Conservation (phyloP, 2,888 invertebrate species). For the Crossocerus cetratus region DNA sequence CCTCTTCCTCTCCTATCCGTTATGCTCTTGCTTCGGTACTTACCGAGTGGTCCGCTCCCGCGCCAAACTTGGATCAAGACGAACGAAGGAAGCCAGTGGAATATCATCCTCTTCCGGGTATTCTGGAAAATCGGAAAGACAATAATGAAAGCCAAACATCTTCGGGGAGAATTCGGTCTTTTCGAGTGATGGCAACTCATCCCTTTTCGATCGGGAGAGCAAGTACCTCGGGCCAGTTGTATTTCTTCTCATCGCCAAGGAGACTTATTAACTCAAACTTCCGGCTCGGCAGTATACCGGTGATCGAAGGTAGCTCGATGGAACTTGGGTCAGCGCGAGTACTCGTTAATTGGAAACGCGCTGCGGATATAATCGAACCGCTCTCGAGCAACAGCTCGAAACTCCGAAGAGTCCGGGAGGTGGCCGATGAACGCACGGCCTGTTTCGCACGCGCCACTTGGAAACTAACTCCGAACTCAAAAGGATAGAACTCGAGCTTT, state of each 20-base stretch:
- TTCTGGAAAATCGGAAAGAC: slow-evolving; percentile 5
- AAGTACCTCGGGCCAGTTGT: slow-evolving; percentile 6
- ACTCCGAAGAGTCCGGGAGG: slow-evolving; percentile 44
- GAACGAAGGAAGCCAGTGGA: too few species aligned
- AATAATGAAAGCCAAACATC: slow-evolving; percentile 29
- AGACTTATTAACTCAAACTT: too few species aligned
- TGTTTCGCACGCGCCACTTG: not conserved
- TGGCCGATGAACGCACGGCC: not conserved
- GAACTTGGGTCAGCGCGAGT: slow-evolving; percentile 30
- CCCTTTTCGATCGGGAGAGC: not conserved
- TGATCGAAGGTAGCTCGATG: slow-evolving; percentile 30
- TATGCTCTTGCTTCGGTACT: too few species aligned
- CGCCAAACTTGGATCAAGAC: too few species aligned
- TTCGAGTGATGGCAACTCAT: not conserved
- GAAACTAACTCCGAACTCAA: too few species aligned
- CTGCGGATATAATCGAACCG: slow-evolving; percentile 48
- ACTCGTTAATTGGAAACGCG: slow-evolving; percentile 47
- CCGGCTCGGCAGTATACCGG: slow-evolving; percentile 17
- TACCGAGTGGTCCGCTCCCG: too few species aligned
- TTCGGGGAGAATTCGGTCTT: too few species aligned
- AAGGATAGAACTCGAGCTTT: too few species aligned
- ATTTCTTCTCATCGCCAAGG: too few species aligned
- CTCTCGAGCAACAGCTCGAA: slow-evolving; percentile 42
- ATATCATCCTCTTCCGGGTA: not conserved
- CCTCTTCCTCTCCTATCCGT: not conserved